These are phyloP conservation scores for Sebastiscus tertius DNA, from an alignment of 2,797 vertebrate genomes.

Conservation along the genomic window DNA sequence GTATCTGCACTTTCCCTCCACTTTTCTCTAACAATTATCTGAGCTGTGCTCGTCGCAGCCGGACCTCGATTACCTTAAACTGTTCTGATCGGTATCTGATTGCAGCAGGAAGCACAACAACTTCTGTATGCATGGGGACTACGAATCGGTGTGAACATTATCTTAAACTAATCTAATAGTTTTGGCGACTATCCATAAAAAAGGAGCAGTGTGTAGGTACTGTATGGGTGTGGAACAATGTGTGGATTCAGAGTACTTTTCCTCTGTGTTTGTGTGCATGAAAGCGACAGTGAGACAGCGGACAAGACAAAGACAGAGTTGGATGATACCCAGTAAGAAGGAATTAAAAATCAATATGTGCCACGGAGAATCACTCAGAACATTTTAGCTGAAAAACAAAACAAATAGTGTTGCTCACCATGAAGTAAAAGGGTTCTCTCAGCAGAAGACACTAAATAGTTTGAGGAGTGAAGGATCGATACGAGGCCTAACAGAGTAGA, in stretches of 20 bases:
- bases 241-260: neutral
- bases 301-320: slow-evolving; percentile 19
- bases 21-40: slow-evolving; percentile 6
- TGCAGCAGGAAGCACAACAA: neutral
- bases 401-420: slow-evolving; percentile 37
- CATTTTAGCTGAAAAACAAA: slow-evolving; percentile 61
- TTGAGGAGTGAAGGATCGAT: slow-evolving; percentile 60
- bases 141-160: neutral
- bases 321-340: slow-evolving; percentile 24
- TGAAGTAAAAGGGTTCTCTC: slow-evolving; percentile 56
- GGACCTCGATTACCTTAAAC: neutral
- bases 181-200: neutral
- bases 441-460: slow-evolving; percentile 45
- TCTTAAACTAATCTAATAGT: neutral
- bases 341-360: slow-evolving; percentile 67
- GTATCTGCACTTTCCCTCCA: neutral
- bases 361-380: slow-evolving; percentile 60
- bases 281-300: neutral
- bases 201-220: neutral
- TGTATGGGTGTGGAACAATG: neutral
- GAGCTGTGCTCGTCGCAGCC: neutral
- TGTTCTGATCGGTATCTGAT: neutral
- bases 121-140: neutral
- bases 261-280: neutral
- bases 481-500: slow-evolving; percentile 21